These are phyloP conservation scores for Parambassis ranga DNA, from an alignment of 2,797 vertebrate genomes.

Conservation along the genomic window DNA sequence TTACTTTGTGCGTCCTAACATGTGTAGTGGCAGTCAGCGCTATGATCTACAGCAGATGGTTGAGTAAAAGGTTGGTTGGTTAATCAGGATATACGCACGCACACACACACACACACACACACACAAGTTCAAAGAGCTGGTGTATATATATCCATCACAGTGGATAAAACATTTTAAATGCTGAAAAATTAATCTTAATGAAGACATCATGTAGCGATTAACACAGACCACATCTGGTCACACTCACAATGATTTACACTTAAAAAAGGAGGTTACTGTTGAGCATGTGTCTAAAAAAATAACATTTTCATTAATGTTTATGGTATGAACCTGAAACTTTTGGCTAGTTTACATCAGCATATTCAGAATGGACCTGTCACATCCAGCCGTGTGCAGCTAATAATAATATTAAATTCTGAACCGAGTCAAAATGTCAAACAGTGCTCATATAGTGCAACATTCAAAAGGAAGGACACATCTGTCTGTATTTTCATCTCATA, in stretches of 20 bases:
- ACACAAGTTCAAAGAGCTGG: constrained; percentile 69
- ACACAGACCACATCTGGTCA: constrained; percentile 31
- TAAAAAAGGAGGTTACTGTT: neutral
- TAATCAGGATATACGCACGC: constrained; percentile 83
- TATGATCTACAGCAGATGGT: constrained; percentile 89
- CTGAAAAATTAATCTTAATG: constrained; percentile 23
- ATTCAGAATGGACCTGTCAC: no score
- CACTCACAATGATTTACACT: neutral
- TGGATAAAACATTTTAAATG: constrained; percentile 30
- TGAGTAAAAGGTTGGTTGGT: constrained; percentile 68
- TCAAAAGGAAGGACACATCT: no score
- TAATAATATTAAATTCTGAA: no score
- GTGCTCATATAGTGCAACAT: no score
- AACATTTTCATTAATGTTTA: neutral
- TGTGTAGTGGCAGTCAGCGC: constrained; percentile 81
- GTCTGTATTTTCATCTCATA: no score
- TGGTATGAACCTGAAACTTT: neutral
- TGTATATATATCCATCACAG: constrained; percentile 4
- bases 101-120: constrained; percentile 68
- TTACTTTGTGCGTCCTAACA: constrained; percentile 84
- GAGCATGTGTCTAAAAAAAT: no score
- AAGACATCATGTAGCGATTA: constrained; percentile 45
- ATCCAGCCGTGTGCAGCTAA: no score
- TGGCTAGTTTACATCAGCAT: no score
- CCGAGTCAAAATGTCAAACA: no score